Evolutionary conservation across 2,888 invertebrate genomes (phyloP).

Genomic region (Diplolepis rosae): DNA sequence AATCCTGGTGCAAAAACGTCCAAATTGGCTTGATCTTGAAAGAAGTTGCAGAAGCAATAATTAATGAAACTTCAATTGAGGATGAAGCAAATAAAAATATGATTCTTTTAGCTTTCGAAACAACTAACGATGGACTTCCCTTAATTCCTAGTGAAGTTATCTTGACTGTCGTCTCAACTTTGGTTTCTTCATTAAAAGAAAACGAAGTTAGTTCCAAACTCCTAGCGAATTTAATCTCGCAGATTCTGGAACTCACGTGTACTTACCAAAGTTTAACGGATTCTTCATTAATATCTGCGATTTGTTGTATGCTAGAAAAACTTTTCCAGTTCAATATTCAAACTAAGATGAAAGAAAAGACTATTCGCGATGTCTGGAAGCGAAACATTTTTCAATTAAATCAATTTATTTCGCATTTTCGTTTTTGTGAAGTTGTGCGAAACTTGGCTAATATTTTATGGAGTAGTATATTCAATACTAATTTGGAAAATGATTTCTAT

Average conservation of each 20-base stretch:
- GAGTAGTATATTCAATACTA: conserved; percentile 59
- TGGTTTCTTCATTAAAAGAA: conserved; percentile 65
- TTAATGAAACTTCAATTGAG: conserved; percentile 46
- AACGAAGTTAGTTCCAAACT: conserved; percentile 44
- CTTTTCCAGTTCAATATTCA: conserved; percentile 56
- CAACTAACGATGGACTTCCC: conserved; percentile 71
- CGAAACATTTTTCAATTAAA: conserved; percentile 3
- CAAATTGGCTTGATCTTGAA: conserved; percentile 73
- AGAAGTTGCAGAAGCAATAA: conserved; percentile 63
- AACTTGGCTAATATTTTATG: conserved; percentile 67
- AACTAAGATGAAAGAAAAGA: conserved; percentile 40
- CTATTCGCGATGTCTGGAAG: conserved; percentile 57
- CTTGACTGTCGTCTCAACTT: conserved; percentile 65
- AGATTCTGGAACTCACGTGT: conserved; percentile 57
- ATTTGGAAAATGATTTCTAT: neutral
- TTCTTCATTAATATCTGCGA: conserved; percentile 43
- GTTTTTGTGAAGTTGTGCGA: conserved; percentile 60
- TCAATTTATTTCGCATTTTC: neutral
- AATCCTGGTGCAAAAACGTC: conserved; percentile 74
- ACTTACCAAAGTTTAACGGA: conserved; percentile 44
- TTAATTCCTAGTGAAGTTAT: conserved; percentile 15
- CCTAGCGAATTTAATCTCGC: conserved; percentile 54
- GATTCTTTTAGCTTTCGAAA: conserved; percentile 61
- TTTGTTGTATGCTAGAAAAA: conserved; percentile 57
- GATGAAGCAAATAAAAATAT: conserved; percentile 54